Conservation (phyloP, 1,140 invertebrate species). For the Diplogasteroides magnus region DNA sequence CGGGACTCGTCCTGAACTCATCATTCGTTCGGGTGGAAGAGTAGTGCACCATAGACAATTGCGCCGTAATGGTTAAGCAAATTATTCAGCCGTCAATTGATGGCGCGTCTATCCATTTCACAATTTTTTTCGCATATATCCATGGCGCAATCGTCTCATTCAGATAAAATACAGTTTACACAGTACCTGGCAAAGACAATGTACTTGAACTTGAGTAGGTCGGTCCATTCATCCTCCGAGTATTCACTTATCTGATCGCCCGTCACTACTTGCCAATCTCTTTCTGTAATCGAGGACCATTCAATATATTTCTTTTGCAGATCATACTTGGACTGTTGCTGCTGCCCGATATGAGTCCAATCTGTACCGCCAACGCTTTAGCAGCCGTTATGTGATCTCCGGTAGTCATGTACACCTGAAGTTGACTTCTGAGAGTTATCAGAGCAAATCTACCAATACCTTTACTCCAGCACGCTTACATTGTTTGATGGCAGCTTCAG, state of each 20-base stretch:
- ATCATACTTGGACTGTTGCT: too few relatives aligned
- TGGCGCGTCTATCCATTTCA: too few relatives aligned
- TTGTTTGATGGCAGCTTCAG: constrained; percentile 39
- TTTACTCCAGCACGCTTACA: constrained; percentile 38
- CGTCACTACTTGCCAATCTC: constrained; percentile 28
- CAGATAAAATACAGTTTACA: too few relatives aligned
- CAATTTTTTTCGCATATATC: too few relatives aligned
- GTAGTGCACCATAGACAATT: constrained; percentile 1
- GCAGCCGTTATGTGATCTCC: constrained; percentile 37
- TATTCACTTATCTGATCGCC: constrained; percentile 24
- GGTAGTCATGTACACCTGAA: constrained; percentile 40
- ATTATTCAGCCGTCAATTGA: too few relatives aligned
- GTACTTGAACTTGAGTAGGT: constrained; percentile 25
- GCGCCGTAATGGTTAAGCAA: too few relatives aligned
- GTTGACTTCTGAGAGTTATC: too few relatives aligned
- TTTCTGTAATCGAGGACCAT: too few relatives aligned
- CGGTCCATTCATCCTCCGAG: constrained; percentile 21
- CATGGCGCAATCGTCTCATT: too few relatives aligned
- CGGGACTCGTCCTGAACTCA: constrained; percentile 66
- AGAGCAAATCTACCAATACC: too few relatives aligned
- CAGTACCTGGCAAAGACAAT: constrained; percentile 34
- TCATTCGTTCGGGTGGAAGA: not conserved
- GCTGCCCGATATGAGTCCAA: too few relatives aligned
- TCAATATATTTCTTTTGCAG: too few relatives aligned
- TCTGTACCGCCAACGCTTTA: constrained; percentile 24